Percentiles rank a stretch among this genome's conserved stretches.
Evolutionary conservation across 2,113 vertebrate species (phyloP).

Genomic region (Parotia lawesii): DNA sequence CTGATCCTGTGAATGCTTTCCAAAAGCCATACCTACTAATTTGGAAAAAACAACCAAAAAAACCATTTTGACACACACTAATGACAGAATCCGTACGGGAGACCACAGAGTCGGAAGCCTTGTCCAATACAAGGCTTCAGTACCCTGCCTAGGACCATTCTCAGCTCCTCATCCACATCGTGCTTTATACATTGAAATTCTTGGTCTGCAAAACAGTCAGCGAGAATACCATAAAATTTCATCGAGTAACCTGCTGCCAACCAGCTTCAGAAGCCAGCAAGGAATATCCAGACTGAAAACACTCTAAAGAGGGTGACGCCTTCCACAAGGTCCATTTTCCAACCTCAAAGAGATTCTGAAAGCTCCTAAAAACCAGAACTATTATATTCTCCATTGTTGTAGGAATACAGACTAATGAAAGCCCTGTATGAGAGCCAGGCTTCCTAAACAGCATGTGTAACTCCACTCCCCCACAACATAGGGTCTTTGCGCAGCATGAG

Average conservation of each 20-base stretch:
- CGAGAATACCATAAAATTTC: not conserved
- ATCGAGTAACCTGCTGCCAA: not conserved
- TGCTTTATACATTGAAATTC: not conserved
- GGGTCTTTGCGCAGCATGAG: not conserved
- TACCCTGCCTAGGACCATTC: not conserved
- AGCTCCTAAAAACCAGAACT: not conserved
- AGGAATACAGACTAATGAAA: not conserved
- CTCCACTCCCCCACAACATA: not conserved
- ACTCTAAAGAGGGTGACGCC: not conserved
- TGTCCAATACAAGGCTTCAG: not conserved
- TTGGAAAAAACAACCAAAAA: not conserved
- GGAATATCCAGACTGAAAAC: not conserved
- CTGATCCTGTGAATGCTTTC: not conserved
- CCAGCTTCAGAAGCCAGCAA: not conserved
- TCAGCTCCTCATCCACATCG: not conserved
- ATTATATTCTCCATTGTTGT: not conserved
- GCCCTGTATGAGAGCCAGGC: not conserved
- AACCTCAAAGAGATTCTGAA: not conserved
- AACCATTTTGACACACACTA: not conserved
- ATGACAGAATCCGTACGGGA: not conserved
- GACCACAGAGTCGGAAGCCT: not conserved
- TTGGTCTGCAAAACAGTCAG: not conserved
- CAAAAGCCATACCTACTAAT: not conserved
- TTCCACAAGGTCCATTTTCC: not conserved
- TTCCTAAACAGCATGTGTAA: not conserved